These are phyloP conservation scores for Squalus acanthias DNA, from an alignment of 2,797 vertebrate species.

Conservation along the genomic window DNA sequence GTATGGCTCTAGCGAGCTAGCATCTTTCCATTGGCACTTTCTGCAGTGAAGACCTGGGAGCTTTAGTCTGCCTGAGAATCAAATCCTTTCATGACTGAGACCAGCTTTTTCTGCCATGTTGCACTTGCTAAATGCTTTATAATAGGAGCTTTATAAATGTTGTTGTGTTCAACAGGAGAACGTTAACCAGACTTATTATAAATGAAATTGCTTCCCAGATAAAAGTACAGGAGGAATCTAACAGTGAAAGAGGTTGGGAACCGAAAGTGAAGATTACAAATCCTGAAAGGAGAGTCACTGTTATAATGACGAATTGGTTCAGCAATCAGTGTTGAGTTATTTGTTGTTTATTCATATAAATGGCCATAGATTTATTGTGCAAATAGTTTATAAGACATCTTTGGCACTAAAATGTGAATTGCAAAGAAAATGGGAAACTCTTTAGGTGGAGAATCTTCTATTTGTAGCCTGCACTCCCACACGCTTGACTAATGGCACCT, in stretches of 20 bases:
- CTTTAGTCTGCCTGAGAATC: background rate
- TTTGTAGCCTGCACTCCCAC: background rate
- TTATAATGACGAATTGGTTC: background rate
- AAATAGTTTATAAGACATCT: background rate
- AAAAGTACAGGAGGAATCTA: background rate
- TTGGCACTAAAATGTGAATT: background rate
- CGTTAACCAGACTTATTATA: background rate
- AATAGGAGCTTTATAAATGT: background rate
- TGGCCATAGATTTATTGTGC: background rate
- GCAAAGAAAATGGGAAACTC: background rate
- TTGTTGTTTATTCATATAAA: background rate
- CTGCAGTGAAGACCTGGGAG: background rate
- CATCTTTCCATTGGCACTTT: background rate
- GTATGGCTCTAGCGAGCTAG: background rate
- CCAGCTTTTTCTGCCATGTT: background rate
- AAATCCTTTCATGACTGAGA: background rate
- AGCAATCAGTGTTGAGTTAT: background rate
- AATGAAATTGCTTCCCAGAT: background rate
- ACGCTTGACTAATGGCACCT: background rate
- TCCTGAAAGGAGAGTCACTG: background rate
- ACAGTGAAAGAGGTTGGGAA: background rate
- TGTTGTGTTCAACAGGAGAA: background rate
- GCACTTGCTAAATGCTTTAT: background rate
- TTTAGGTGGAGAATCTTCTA: background rate
- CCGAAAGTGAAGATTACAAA: background rate